phyloP scores from a whole-genome alignment of 2,888 invertebrate species.

The Cerastoderma edule region DNA sequence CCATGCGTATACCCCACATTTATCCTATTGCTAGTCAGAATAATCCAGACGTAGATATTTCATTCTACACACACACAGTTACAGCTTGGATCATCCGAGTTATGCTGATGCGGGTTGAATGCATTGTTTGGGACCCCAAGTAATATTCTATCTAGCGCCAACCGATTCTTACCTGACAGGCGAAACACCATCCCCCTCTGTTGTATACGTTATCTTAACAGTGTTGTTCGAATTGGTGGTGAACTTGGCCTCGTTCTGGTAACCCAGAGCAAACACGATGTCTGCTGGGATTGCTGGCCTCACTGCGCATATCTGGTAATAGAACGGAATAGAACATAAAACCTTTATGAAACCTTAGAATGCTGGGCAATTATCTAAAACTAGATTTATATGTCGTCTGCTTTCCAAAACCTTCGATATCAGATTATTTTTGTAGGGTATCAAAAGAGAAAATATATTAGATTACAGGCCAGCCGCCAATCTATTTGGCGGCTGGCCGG shows the following conservation, averaged over 20 bases:
- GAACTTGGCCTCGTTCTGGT: slow-evolving; percentile 21
- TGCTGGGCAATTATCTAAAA: neutral
- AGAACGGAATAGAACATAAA: neutral
- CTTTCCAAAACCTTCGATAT: neutral
- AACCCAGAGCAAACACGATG: slow-evolving; percentile 26
- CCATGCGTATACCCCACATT: too few relatives aligned
- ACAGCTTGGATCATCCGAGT: too few relatives aligned
- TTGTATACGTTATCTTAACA: slow-evolving; percentile 33
- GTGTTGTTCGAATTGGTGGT: slow-evolving; percentile 26
- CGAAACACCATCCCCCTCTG: slow-evolving; percentile 8
- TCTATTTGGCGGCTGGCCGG: too few relatives aligned
- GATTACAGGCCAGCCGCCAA: too few relatives aligned
- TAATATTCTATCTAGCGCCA: too few relatives aligned
- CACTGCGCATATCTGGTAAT: slow-evolving; percentile 2
- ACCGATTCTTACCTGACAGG: slow-evolving; percentile 22
- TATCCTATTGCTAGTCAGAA: too few relatives aligned
- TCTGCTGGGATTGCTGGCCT: slow-evolving; percentile 18
- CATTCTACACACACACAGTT: too few relatives aligned
- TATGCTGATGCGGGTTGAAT: too few relatives aligned
- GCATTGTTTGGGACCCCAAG: too few relatives aligned
- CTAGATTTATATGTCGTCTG: neutral
- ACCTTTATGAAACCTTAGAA: neutral
- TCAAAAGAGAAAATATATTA: neutral
- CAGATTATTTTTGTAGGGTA: neutral
- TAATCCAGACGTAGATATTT: too few relatives aligned